Conservation (phyloP, 2,888 invertebrate genomes). For the Ceraclea dissimilis region DNA sequence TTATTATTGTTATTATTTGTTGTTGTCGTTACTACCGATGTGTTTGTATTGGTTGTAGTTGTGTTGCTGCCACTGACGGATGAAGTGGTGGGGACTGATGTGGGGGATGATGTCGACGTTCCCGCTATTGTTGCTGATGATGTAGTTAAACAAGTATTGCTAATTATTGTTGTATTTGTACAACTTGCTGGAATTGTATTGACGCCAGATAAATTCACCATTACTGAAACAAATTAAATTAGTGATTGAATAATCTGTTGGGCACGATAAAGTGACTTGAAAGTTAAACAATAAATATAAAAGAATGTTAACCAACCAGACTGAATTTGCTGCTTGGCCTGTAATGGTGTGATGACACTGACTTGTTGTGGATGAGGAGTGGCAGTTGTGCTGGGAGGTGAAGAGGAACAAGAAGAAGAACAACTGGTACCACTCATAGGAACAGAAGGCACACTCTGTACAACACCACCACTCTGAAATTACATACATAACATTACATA, state of each 20-base stretch:
- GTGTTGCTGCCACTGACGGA: neutral
- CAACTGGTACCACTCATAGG: neutral
- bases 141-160: no score
- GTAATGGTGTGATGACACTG: constrained; percentile 26
- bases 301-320: constrained; percentile 17
- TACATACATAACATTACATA: no score
- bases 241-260: neutral
- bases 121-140: neutral
- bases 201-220: neutral
- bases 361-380: constrained; percentile 27
- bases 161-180: neutral
- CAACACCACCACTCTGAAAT: neutral
- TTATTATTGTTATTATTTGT: constrained; percentile 6
- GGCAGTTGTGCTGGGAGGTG: constrained; percentile 14
- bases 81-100: neutral
- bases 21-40: neutral
- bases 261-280: no score
- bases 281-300: no score
- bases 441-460: neutral
- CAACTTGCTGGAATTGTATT: neutral
- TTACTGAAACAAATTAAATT: constrained; percentile 1
- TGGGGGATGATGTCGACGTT: neutral
- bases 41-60: neutral
- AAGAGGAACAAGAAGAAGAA: neutral
- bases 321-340: constrained; percentile 17